phyloP scores from a whole-genome alignment of 1,140 invertebrate genomes.

The Vanessa tameamea region DNA sequence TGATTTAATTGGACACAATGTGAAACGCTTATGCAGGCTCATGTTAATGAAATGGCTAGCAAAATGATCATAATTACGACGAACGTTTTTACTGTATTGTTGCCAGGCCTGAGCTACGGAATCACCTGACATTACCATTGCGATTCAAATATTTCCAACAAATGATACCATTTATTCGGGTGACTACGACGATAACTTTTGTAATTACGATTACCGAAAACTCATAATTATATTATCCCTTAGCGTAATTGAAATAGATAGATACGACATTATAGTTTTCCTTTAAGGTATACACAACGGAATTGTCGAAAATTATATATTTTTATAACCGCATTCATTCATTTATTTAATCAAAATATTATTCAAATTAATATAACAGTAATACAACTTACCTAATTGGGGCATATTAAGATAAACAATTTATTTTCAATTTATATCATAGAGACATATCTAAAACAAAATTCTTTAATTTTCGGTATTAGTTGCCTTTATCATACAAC shows the following conservation, averaged over 20 bases:
- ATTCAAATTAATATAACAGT: too few relatives aligned
- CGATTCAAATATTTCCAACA: conserved; percentile 69
- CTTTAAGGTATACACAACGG: background rate
- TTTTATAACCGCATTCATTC: background rate
- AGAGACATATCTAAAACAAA: too few relatives aligned
- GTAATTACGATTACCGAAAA: conserved; percentile 60
- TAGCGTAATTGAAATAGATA: conserved; percentile 26
- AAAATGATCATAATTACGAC: conserved; percentile 74
- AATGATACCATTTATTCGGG: conserved; percentile 69
- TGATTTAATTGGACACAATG: conserved; percentile 61
- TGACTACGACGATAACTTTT: conserved; percentile 66
- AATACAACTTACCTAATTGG: background rate
- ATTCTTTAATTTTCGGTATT: too few relatives aligned
- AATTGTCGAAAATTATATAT: background rate
- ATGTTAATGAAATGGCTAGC: conserved; percentile 75
- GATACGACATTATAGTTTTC: background rate
- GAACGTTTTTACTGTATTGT: conserved; percentile 75
- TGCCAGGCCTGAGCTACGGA: conserved; percentile 61
- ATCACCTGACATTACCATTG: conserved; percentile 75
- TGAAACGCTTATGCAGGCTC: conserved; percentile 59
- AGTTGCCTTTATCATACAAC: background rate
- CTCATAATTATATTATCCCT: conserved; percentile 37
- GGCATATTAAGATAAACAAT: background rate
- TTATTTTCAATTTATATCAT: background rate
- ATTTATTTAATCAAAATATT: too few relatives aligned